phyloP scores from a whole-genome alignment of 2,113 vertebrate genomes.

The Burhinus oedicnemus region DNA sequence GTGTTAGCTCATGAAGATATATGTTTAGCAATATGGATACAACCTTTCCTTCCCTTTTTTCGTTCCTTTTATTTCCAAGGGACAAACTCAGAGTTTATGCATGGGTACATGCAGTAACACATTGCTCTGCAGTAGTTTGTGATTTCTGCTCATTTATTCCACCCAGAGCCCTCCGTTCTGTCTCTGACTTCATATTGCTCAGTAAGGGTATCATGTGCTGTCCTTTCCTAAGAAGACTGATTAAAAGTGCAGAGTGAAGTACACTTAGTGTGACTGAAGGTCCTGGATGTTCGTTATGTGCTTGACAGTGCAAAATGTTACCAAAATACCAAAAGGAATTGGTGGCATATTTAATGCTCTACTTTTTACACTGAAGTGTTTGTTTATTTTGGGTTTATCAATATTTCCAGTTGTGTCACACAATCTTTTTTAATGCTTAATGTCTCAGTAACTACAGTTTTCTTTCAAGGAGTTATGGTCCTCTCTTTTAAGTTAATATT shows the following conservation, averaged over 20 bases:
- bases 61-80: not conserved
- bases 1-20: not conserved
- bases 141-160: not conserved
- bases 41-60: not conserved
- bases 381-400: not conserved
- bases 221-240: not conserved
- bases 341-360: not conserved
- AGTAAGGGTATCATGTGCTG: not conserved
- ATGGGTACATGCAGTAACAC: not conserved
- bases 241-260: not conserved
- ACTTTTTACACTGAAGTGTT: not conserved
- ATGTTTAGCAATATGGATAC: not conserved
- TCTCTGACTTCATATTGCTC: not conserved
- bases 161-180: not conserved
- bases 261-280: not conserved
- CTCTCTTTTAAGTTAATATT: slow-evolving; percentile 37
- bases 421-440: not conserved
- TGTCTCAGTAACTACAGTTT: slow-evolving; percentile 33
- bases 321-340: not conserved
- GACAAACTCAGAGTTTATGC: not conserved
- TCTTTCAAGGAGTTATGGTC: slow-evolving; percentile 40
- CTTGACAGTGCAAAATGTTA: not conserved
- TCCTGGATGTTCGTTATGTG: not conserved
- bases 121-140: not conserved
- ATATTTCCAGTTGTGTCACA: not conserved